Conservation (phyloP, 1,140 invertebrate species). For the Anadara kagoshimensis region DNA sequence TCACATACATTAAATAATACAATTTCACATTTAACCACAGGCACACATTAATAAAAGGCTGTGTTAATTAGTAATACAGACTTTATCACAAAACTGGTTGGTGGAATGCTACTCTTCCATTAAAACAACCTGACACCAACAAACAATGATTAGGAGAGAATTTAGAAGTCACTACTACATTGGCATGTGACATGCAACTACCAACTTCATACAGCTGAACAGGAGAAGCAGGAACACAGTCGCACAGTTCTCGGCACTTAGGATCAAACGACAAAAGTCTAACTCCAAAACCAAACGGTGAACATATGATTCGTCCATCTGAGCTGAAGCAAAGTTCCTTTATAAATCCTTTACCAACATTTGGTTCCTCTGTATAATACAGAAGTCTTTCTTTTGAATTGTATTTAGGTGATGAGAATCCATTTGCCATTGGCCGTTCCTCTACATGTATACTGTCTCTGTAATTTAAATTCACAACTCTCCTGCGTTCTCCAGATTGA, state of each 20-base stretch:
- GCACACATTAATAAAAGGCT: no score
- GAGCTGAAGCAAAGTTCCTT: constrained; percentile 90
- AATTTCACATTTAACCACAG: no score
- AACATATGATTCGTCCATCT: constrained; percentile 91
- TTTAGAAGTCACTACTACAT: constrained; percentile 92
- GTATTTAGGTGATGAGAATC: not conserved
- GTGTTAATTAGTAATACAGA: not conserved
- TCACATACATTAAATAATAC: no score
- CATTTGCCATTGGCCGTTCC: constrained; percentile 7
- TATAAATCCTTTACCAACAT: constrained; percentile 87
- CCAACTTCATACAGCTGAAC: constrained; percentile 79
- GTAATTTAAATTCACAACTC: constrained; percentile 9
- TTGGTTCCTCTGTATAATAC: constrained; percentile 90
- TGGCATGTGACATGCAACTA: constrained; percentile 83
- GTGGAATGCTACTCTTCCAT: constrained; percentile 92
- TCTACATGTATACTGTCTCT: constrained; percentile 5
- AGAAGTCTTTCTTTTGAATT: constrained; percentile 78
- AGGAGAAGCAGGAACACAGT: constrained; percentile 77
- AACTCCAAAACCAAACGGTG: constrained; percentile 89
- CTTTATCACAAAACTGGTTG: constrained; percentile 81
- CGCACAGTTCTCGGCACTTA: constrained; percentile 85
- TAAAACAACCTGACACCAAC: constrained; percentile 90
- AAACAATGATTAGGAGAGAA: constrained; percentile 90
- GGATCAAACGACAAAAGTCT: constrained; percentile 86
- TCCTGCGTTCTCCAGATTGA: not conserved